Percentiles rank a stretch among this genome's conserved stretches.
Conservation (phyloP, 2,113 vertebrate genomes). For the Collichthys lucidus region DNA sequence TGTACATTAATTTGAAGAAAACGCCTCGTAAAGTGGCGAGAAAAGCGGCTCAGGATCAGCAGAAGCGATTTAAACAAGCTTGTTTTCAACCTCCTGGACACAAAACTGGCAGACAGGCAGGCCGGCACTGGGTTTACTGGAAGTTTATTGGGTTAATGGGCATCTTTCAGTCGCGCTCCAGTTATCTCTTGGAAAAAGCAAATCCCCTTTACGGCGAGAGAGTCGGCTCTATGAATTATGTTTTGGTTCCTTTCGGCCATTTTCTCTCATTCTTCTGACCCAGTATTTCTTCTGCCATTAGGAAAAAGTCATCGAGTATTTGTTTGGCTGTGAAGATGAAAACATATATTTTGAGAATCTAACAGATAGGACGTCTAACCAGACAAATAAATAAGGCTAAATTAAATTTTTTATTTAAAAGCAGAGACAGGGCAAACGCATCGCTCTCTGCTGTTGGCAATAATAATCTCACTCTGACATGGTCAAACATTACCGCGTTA, state of each 20-base stretch:
- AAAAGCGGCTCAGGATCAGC: constrained; percentile 70
- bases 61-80: constrained; percentile 37
- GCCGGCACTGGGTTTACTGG: constrained; percentile 15
- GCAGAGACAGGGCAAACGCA: background rate
- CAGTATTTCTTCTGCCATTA: constrained; percentile 20
- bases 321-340: constrained; percentile 34
- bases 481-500: background rate
- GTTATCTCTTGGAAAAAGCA: constrained; percentile 67
- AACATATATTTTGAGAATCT: constrained; percentile 32
- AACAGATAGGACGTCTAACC: background rate
- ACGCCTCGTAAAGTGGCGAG: constrained; percentile 16
- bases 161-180: constrained; percentile 49
- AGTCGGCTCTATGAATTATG: constrained; percentile 32
- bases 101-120: constrained; percentile 51
- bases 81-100: constrained; percentile 46
- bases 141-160: constrained; percentile 11
- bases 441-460: constrained; percentile 27
- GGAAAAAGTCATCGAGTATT: background rate
- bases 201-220: constrained; percentile 73
- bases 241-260: constrained; percentile 19
- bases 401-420: constrained; percentile 23
- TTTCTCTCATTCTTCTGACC: constrained; percentile 34
- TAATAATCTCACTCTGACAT: constrained; percentile 10
- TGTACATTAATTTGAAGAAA: constrained; percentile 56
- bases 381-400: background rate